Conservation (phyloP, 2,113 vertebrate species). For the Trinectes maculatus region DNA sequence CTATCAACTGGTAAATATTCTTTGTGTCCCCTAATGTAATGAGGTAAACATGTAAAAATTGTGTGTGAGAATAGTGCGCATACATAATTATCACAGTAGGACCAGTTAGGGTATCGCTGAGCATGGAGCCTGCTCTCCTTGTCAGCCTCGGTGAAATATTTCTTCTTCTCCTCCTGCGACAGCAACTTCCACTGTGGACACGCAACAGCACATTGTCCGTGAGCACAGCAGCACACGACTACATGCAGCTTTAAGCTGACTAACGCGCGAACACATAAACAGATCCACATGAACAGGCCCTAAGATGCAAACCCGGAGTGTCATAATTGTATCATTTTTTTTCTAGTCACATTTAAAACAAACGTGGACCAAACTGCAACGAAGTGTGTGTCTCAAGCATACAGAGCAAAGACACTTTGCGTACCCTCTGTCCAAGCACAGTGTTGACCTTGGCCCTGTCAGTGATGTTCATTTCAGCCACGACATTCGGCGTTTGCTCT, state of each 20-base stretch:
- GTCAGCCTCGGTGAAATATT: background rate
- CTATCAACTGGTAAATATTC: too few relatives aligned
- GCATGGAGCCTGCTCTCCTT: background rate
- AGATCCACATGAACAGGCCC: too few relatives aligned
- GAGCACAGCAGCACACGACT: background rate
- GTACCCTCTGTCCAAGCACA: background rate
- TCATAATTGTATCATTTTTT: too few relatives aligned
- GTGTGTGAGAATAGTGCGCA: background rate
- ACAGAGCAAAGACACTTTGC: background rate
- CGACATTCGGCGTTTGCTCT: background rate
- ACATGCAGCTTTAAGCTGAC: too few relatives aligned
- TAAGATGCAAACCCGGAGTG: too few relatives aligned
- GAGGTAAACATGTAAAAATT: too few relatives aligned
- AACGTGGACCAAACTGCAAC: too few relatives aligned
- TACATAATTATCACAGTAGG: slow-evolving; percentile 1
- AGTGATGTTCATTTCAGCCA: background rate
- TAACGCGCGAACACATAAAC: too few relatives aligned
- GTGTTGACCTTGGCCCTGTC: background rate
- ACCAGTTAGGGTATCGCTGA: background rate
- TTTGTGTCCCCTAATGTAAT: background rate
- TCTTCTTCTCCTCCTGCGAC: slow-evolving; percentile 1
- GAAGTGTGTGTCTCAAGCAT: too few relatives aligned
- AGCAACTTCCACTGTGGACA: slow-evolving; percentile 9
- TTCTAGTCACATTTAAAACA: too few relatives aligned
- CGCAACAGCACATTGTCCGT: background rate